Evolutionary conservation across 2,888 invertebrate genomes (phyloP).

Genomic region (Malthinus flaveolus): DNA sequence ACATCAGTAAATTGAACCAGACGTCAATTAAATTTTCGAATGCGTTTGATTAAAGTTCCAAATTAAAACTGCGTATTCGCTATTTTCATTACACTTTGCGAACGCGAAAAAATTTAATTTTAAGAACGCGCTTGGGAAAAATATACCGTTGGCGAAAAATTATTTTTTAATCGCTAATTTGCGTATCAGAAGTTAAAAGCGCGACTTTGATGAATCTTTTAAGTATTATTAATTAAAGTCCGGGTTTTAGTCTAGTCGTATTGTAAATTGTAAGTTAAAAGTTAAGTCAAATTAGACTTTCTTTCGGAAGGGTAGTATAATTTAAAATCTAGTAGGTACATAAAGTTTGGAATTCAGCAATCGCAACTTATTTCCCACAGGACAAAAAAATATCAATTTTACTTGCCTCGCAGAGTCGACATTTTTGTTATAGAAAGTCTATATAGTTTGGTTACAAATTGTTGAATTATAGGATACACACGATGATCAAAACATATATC

Average conservation of each 20-base stretch:
- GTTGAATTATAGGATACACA: constrained; percentile 12
- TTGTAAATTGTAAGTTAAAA: no score
- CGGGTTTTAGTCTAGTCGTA: no score
- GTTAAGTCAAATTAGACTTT: neutral
- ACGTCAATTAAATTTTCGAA: constrained; percentile 19
- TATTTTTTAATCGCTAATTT: neutral
- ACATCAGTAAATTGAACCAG: constrained; percentile 14
- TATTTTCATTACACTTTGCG: neutral
- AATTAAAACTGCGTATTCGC: constrained; percentile 13
- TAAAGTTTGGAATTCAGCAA: constrained; percentile 29
- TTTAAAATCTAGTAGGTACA: constrained; percentile 1
- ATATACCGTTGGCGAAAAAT: no score
- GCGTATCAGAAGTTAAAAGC: neutral
- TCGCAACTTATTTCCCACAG: constrained; percentile 36
- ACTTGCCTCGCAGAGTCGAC: constrained; percentile 13
- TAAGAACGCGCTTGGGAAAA: no score
- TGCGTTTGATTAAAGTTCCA: constrained; percentile 13
- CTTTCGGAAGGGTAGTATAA: neutral
- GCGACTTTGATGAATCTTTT: constrained; percentile 1
- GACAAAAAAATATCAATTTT: constrained; percentile 35
- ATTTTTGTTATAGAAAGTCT: constrained; percentile 15
- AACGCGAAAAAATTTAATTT: no score
- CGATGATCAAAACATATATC: constrained; percentile 5
- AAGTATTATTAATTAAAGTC: neutral
- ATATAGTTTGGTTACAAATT: constrained; percentile 22